Conservation (phyloP, 2,888 invertebrate species). For the Adineta ricciae region DNA sequence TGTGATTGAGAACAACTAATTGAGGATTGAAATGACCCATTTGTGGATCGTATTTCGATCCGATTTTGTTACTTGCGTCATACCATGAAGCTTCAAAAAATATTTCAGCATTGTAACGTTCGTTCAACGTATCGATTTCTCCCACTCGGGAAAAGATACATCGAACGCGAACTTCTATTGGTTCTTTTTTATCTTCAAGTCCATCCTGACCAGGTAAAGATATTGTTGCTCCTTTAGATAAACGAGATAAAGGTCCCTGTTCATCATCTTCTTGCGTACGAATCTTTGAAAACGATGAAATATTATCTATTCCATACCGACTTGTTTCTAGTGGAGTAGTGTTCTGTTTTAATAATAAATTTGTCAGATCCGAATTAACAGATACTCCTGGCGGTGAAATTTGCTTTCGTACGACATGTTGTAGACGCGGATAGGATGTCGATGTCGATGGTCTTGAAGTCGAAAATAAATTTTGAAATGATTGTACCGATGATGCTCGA, state of each 20-base stretch:
- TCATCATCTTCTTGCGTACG: neutral
- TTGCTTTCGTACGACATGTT: neutral
- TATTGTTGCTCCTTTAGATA: too few species aligned
- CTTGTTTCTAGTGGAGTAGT: neutral
- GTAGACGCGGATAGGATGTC: neutral
- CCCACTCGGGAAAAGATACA: slow-evolving; percentile 16
- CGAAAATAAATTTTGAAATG: neutral
- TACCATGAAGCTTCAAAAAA: neutral
- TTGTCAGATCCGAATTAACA: neutral
- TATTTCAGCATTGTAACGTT: neutral
- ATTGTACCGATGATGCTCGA: neutral
- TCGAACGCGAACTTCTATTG: neutral
- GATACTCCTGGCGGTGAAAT: neutral
- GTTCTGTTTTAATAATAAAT: neutral
- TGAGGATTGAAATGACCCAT: neutral
- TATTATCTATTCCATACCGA: neutral
- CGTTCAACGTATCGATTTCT: slow-evolving; percentile 6
- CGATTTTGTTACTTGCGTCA: neutral
- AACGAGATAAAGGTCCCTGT: neutral
- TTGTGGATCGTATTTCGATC: neutral
- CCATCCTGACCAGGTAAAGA: neutral
- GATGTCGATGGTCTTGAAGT: neutral
- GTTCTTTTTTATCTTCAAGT: neutral
- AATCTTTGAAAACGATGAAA: neutral
- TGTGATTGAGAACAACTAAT: neutral